Evolutionary conservation across 2,797 vertebrate species (phyloP), one percentile per base, ranked within the genome.

Genomic region (Taeniopygia guttata): DNA sequence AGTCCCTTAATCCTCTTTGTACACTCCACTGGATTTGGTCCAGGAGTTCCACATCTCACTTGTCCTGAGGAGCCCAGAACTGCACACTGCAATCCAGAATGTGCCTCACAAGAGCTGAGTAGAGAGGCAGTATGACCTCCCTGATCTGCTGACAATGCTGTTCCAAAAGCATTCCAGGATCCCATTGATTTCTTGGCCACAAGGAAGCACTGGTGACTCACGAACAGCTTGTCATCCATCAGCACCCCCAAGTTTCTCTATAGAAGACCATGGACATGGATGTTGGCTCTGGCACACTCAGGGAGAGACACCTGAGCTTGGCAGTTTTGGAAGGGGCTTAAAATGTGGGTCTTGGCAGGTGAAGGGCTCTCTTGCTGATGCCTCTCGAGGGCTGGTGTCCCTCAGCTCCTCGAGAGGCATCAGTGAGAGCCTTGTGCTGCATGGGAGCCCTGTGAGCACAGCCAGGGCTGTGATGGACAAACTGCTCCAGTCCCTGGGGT

Each of bases 341-440:
- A 67, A 67, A 75, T 22, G 20, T 4, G 16, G 10, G 5, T 13
- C 11, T 5, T 11, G 32, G 9, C 25, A 59, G 20, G 48, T 7
- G 18, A 13, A 51, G 19, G 13, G 21, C n/a, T n/a, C n/a, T n/a
- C n/a, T n/a, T n/a, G n/a, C n/a, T n/a, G n/a, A n/a, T n/a, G n/a
- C n/a, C n/a, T n/a, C n/a, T n/a, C n/a, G n/a, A n/a, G n/a, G 5
- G 4, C 18, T 27, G 9, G 10, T 4, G 45, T n/a, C 20, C 58
- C 34, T 55, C 5, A 1, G 67, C 32, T 58, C 21, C 46, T 32
- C 13, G 1, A 0, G 30, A 54, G 13, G 11, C 9, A 1, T 18
- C 11, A 63, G 21, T 0, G 0, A 60, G 8, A 75, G 13, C 46
- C 25, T 55, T 0, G 0, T 5, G 8, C 7, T 7, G 46, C 11